These are phyloP conservation scores for Nestor notabilis DNA, from an alignment of 2,113 vertebrate genomes.

Conservation along the genomic window DNA sequence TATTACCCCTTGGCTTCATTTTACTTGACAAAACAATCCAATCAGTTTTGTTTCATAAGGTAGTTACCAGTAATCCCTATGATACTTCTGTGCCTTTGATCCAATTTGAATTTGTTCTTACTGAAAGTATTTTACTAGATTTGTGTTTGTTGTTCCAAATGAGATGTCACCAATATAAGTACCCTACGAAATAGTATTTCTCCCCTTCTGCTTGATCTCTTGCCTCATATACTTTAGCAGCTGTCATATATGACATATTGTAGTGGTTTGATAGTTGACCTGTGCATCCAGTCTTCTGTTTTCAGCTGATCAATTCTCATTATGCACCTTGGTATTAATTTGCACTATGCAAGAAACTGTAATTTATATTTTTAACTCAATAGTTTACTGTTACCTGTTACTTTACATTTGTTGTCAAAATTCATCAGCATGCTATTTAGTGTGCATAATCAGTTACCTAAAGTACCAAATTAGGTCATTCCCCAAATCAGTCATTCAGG, in stretches of 20 bases:
- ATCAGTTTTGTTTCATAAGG: neutral
- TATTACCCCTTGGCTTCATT: neutral
- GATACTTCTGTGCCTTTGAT: neutral
- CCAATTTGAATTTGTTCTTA: neutral
- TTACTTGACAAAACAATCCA: neutral
- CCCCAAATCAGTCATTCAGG: neutral
- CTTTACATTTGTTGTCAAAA: neutral
- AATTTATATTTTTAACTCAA: neutral
- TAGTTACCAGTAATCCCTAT: neutral
- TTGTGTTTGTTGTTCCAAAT: neutral
- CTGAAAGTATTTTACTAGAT: neutral
- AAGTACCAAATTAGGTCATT: neutral
- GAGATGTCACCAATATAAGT: neutral
- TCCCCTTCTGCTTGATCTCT: neutral
- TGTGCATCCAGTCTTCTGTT: neutral
- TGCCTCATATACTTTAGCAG: neutral
- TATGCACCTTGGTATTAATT: neutral
- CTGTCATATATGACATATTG: neutral
- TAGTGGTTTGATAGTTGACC: neutral
- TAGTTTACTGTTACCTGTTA: neutral
- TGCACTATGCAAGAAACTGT: neutral
- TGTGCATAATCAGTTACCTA: neutral
- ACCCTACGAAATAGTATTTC: neutral
- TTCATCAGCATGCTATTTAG: neutral
- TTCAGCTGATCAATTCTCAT: neutral